Percentiles rank a stretch among this genome's conserved stretches.
Conservation (phyloP, 2,797 vertebrate species). For the Falco columbarius region DNA sequence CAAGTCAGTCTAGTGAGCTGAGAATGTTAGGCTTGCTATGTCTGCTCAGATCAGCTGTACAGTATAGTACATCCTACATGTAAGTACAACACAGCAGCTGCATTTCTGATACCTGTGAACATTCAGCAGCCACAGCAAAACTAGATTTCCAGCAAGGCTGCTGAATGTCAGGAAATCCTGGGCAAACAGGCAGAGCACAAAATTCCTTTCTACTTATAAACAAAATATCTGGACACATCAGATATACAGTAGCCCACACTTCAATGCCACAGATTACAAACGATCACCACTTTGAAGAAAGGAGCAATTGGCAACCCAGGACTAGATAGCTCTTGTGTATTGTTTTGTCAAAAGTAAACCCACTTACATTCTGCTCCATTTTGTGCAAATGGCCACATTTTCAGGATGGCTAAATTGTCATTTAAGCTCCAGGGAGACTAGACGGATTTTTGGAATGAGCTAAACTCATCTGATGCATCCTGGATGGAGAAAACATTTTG, state of each 20-base stretch:
- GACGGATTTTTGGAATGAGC: background rate
- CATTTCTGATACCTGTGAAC: background rate
- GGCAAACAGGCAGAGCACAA: slow-evolving; percentile 35
- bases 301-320: background rate
- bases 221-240: background rate
- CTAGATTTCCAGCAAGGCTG: background rate
- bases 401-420: background rate
- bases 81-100: background rate
- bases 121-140: background rate
- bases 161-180: slow-evolving; percentile 58
- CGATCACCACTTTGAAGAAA: background rate
- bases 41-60: background rate
- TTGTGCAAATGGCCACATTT: background rate
- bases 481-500: background rate
- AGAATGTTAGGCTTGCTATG: background rate
- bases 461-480: background rate
- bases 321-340: background rate
- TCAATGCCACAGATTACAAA: background rate
- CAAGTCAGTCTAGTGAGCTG: background rate
- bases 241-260: background rate
- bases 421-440: background rate
- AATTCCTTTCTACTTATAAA: slow-evolving; percentile 31
- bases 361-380: background rate
- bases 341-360: background rate
- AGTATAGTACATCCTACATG: rapidly evolving